Base-by-base conservation (phyloP, 2,888 invertebrate species). In the Tuberolachnus salignus region DNA sequence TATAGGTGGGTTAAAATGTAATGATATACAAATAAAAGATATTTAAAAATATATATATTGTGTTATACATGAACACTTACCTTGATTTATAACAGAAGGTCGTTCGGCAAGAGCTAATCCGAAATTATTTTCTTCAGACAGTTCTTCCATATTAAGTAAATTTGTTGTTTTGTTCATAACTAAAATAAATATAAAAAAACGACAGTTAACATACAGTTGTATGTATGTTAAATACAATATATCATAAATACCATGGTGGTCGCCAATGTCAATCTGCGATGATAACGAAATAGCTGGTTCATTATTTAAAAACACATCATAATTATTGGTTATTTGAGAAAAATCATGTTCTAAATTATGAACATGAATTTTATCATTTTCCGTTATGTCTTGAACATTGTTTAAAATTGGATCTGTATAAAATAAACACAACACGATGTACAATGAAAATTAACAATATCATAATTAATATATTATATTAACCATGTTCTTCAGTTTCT, bases 101-200 rank as follows among this genome's bases (percentile, higher is more conserved):
- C n/a, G 49, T 42, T 69, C 78, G 11, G 67, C 19, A n/a, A 78
- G 59, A 16, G 57, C 26, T 69, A 78, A 51, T 6, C 59, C 78
- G 59, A 78, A 78, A 78, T 78, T 34, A 51, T 78, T 78, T 6
- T 78, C 78, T 61, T 78, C 78, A 1, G 67, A 69, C 4, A 78
- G 6, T 57, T 49, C 69, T 44, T 75, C 55, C 34, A 78, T 78
- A 51, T 69, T 61, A 9, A 78, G 26, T n/a, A 78, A 42, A 57
- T 13, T 78, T 11, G 49, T 69, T 11, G 49, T 1, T 78, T 78
- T 78, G 42, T 13, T 78, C 16, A 78, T n/a, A 42, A 69, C 78
- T 78, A 59, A 78, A 49, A 67, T n/a, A 66, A 74, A 66, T 13
- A 63, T 46, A 55, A 13, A 4, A 10, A 73, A 63, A 55, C 14